Base-by-base conservation (phyloP, 64 coral and sea anemone species). In the Stichodactyla helianthus region DNA sequence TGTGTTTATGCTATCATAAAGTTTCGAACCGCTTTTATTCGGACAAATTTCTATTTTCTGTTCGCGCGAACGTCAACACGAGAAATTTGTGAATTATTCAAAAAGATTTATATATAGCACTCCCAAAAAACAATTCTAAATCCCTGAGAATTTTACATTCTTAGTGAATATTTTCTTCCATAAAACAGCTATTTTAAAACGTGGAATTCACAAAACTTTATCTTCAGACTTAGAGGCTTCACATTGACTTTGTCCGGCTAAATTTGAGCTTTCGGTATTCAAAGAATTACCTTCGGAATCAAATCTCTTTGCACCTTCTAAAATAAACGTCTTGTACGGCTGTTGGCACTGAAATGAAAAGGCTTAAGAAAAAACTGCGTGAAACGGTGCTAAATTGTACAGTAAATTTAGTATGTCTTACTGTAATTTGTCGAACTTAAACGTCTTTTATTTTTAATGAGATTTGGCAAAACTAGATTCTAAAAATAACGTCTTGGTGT, bases 251-350 rank as follows among this genome's bases (percentile, higher is more conserved):
- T 81, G 4, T 4, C 50, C 83, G 83, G n/a, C 22, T 58, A 84
- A 31, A 84, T 84, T 84, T 84, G 83, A 84, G 54, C 59, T 84
- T 84, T 84, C 59, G 83, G 83, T 60, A 84, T 84, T 84, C 83
- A 84, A 84, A 25, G 83, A 84, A 84, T 81, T 81, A 81, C 78
- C 35, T 81, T 20, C n/a, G 78, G 78, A 81, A 81, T 52, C 14
- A 81, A 51, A 81, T 52, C 78, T 52, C 52, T 81, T 81, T 81
- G 68, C n/a, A 27, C 35, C 78, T 20, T 51, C 51, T 81, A 54
- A 54, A 52, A 52, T 74, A 31, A 74, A 70, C 19, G 20, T 74
- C 25, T 31, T 74, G n/a, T 20, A 63, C 19, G 6, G 5, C 60
- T 65, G 19, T 19, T 65, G 18, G 19, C 12, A 18, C 62, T 13